phyloP scores from a whole-genome alignment of 2,888 invertebrate species.

The Epinotia brunnichana region DNA sequence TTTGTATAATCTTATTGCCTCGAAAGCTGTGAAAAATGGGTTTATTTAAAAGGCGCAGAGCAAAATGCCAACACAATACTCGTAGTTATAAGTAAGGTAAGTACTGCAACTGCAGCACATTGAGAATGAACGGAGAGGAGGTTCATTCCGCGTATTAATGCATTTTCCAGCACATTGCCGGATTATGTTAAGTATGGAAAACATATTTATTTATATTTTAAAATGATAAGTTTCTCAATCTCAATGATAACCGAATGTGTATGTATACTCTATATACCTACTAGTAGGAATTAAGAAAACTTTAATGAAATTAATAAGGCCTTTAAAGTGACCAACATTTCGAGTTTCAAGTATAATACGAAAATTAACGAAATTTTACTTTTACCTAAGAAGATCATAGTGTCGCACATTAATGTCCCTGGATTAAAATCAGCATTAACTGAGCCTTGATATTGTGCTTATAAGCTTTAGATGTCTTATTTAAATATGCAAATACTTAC shows the following conservation, averaged over 20 bases:
- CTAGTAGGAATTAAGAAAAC: background rate
- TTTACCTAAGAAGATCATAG: too few relatives aligned
- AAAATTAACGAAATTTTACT: too few relatives aligned
- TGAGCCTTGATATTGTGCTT: constrained; percentile 41
- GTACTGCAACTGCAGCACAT: constrained; percentile 17
- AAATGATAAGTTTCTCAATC: too few relatives aligned
- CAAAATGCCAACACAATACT: constrained; percentile 17
- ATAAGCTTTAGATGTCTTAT: constrained; percentile 42
- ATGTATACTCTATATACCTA: too few relatives aligned
- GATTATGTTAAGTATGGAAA: constrained; percentile 1
- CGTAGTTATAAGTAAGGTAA: constrained; percentile 12
- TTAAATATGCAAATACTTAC: constrained; percentile 48
- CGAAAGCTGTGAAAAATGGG: constrained; percentile 12
- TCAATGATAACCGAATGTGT: too few relatives aligned
- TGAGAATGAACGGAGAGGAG: background rate
- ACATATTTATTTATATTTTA: too few relatives aligned
- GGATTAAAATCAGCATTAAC: constrained; percentile 12
- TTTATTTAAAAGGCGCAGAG: constrained; percentile 16
- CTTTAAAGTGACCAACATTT: too few relatives aligned
- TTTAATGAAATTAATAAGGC: too few relatives aligned
- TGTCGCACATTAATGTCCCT: too few relatives aligned
- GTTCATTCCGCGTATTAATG: background rate
- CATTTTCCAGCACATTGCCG: background rate
- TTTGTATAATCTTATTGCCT: constrained; percentile 30
- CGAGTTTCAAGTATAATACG: too few relatives aligned